Evolutionary conservation across 2,888 invertebrate genomes (phyloP).

Genomic region (Sinelater perroti): DNA sequence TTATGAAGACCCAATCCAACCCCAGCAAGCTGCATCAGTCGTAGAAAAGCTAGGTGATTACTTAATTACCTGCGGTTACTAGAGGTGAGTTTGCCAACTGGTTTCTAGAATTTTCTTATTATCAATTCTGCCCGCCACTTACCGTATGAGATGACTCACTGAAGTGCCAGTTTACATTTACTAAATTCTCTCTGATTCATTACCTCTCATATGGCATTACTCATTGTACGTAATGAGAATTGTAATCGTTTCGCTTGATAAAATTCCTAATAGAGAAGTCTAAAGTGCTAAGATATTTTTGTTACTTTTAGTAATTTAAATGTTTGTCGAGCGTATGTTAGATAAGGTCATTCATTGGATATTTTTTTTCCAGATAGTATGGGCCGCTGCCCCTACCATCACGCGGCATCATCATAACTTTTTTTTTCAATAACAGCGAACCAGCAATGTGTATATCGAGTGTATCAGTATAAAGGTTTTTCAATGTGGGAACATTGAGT

Average conservation of each 20-base stretch:
- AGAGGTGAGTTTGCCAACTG: conserved; percentile 66
- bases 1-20: conserved; percentile 96
- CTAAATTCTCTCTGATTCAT: no score
- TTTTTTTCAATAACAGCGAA: conserved; percentile 60
- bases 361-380: conserved; percentile 59
- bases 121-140: no score
- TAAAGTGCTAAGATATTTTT: no score
- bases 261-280: no score
- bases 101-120: no score
- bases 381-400: conserved; percentile 59
- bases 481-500: conserved; percentile 49
- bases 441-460: conserved; percentile 60
- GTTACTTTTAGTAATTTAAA: no score
- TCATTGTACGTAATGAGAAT: no score
- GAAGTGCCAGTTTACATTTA: conserved; percentile 6
- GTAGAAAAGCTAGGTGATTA: conserved; percentile 98
- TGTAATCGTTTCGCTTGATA: no score
- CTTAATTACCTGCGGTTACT: conserved; percentile 96
- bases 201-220: no score
- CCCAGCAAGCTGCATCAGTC: conserved; percentile 95
- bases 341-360: not conserved
- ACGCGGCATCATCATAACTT: conserved; percentile 58
- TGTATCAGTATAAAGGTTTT: conserved; percentile 53
- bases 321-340: no score
- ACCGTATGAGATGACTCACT: no score